Base-by-base conservation (phyloP, 2,797 vertebrate species). In the Coilia nasus region DNA sequence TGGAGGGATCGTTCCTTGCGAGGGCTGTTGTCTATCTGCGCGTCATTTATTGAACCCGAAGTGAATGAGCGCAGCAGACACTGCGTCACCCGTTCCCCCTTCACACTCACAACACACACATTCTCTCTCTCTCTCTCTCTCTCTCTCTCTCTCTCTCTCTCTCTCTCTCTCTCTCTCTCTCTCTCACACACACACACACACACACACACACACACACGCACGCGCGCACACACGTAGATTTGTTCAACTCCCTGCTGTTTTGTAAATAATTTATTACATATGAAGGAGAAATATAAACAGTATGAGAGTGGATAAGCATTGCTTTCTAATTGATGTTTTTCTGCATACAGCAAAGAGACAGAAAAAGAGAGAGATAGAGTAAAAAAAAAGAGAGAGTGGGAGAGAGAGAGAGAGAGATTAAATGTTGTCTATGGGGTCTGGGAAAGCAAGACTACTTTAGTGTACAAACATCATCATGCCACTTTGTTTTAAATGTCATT, bases 1-100 rank as follows among this genome's bases (percentile, higher is more conserved):
- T 71, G 57, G 15, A 62, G 57, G 56, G 60, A 81, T 81, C n/a
- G 50, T 56, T 82, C 80, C 59, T 41, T 31, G 46, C 25, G 60
- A 82, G 87, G 87, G 88, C 81, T 89, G 91, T 91, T 85, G 88
- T 92, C 87, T 82, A 81, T 83, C 88, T 83, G 88, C 85, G 85
- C 86, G 90, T 88, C 90, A 87, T 71, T 84, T 85, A 88, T 90
- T 47, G 78, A 91, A 89, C 85, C 87, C 60, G 83, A 28, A 90
- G 93, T 94, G 93, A 92, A 93, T 93, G 93, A 90, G 92, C 83
- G 81, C 44, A 82, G 90, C 90, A 86, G 93, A 92, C 90, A 83
- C 89, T 92, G 92, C 94, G 92, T 95, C 94, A 94, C 91, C 91
- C 86, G 71, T 44, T 28, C 71, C 71, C 71, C 71, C 31, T 28